These are phyloP conservation scores for Chironomus tentans DNA, from an alignment of 2,888 invertebrate species.

Conservation along the genomic window DNA sequence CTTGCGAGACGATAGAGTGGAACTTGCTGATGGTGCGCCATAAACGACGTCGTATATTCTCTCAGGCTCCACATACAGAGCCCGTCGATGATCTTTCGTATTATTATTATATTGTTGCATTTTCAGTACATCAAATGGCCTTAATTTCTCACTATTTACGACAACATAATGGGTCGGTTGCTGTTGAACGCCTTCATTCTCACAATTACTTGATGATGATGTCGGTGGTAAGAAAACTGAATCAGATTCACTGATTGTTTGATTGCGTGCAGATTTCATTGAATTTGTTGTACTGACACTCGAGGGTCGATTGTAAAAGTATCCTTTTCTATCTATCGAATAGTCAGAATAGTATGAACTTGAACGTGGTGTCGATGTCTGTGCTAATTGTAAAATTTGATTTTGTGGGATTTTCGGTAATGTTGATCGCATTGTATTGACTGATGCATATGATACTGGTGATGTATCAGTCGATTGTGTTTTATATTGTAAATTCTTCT, in stretches of 20 bases:
- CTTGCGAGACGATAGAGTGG: background rate
- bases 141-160: slow-evolving; percentile 37
- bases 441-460: slow-evolving; percentile 39
- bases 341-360: background rate
- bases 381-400: slow-evolving; percentile 31
- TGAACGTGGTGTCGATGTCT: background rate
- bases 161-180: slow-evolving; percentile 34
- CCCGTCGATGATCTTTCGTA: background rate
- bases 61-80: background rate
- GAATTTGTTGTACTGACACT: background rate
- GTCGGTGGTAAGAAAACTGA: slow-evolving; percentile 30
- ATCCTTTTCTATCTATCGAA: background rate
- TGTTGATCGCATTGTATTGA: slow-evolving; percentile 32
- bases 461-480: slow-evolving; percentile 34
- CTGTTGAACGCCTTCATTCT: background rate
- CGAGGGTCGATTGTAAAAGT: background rate
- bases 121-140: slow-evolving; percentile 36
- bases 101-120: slow-evolving; percentile 25
- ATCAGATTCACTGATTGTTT: slow-evolving; percentile 31
- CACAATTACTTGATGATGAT: background rate
- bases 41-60: slow-evolving; percentile 18
- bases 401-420: slow-evolving; percentile 38
- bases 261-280: background rate
- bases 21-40: background rate
- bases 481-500: slow-evolving; percentile 4